phyloP scores from a whole-genome alignment of 2,888 invertebrate species.

The Leucania comma region DNA sequence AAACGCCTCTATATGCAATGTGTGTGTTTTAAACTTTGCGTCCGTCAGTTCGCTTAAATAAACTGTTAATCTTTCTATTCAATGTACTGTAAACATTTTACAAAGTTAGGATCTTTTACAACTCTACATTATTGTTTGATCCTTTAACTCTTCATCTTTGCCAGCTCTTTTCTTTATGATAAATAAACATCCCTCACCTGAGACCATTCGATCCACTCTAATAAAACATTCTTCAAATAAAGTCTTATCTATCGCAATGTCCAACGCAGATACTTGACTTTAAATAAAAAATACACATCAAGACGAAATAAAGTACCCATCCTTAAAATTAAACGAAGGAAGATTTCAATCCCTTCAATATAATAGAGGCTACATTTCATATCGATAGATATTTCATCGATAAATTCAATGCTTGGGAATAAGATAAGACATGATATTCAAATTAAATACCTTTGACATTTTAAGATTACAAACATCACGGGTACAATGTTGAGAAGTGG shows the following conservation, averaged over 20 bases:
- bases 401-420: slow-evolving; percentile 85
- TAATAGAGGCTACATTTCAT: slow-evolving; percentile 65
- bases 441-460: slow-evolving; percentile 91
- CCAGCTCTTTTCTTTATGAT: slow-evolving; percentile 18
- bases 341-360: slow-evolving; percentile 50
- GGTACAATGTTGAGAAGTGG: slow-evolving; percentile 83
- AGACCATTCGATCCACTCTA: slow-evolving; percentile 21
- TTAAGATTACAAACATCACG: slow-evolving; percentile 88
- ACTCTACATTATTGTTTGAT: neutral
- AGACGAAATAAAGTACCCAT: slow-evolving; percentile 42
- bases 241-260: slow-evolving; percentile 8
- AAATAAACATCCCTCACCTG: slow-evolving; percentile 35
- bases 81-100: too few species aligned
- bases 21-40: too few species aligned
- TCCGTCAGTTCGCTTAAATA: too few species aligned
- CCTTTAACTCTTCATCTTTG: neutral
- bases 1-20: too few species aligned
- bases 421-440: slow-evolving; percentile 89
- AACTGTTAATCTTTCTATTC: too few species aligned
- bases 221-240: slow-evolving; percentile 17
- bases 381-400: slow-evolving; percentile 83
- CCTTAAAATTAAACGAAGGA: slow-evolving; percentile 43
- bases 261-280: neutral
- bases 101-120: neutral
- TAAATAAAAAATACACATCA: slow-evolving; percentile 41